Percentiles rank a stretch among this genome's conserved stretches.
phyloP scores from a whole-genome alignment of 2,797 vertebrate genomes.

The Gambelia wislizenii region DNA sequence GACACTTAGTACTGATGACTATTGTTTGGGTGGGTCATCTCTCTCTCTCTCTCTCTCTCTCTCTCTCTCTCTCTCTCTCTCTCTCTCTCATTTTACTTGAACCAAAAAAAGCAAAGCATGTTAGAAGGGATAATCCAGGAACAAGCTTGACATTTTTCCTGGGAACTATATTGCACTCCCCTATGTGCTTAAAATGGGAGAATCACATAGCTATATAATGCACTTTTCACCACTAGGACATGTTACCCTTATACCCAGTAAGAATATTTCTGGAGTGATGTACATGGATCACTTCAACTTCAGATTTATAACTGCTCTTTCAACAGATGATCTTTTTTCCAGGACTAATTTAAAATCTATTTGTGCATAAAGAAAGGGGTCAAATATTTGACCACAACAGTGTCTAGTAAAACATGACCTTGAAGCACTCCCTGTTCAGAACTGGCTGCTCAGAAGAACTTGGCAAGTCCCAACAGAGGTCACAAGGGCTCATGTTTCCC shows the following conservation, averaged over 20 bases:
- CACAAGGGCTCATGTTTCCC: conserved; percentile 69
- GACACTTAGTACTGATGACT: neutral
- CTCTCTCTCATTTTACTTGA: neutral
- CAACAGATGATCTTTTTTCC: conserved; percentile 25
- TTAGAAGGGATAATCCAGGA: neutral
- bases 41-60: neutral
- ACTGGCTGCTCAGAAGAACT: conserved; percentile 51
- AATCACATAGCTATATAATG: neutral
- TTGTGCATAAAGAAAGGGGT: conserved; percentile 33
- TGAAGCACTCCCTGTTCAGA: conserved; percentile 20
- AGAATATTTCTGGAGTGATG: conserved; percentile 36
- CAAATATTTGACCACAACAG: conserved; percentile 1
- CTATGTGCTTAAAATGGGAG: neutral
- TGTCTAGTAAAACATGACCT: conserved; percentile 21
- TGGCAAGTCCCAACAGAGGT: conserved; percentile 61
- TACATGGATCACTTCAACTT: conserved; percentile 11
- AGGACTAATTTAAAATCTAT: conserved; percentile 4
- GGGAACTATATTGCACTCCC: neutral
- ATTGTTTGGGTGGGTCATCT: neutral
- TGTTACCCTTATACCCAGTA: neutral
- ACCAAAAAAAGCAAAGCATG: neutral
- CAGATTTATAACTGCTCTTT: conserved; percentile 17
- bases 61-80: neutral
- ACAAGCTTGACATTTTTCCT: neutral
- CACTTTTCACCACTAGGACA: conserved; percentile 9